A percentile compares a stretch with the other conserved stretches of the same genome.
phyloP scores from a whole-genome alignment of 2,888 invertebrate species.

The Blera fallax region DNA sequence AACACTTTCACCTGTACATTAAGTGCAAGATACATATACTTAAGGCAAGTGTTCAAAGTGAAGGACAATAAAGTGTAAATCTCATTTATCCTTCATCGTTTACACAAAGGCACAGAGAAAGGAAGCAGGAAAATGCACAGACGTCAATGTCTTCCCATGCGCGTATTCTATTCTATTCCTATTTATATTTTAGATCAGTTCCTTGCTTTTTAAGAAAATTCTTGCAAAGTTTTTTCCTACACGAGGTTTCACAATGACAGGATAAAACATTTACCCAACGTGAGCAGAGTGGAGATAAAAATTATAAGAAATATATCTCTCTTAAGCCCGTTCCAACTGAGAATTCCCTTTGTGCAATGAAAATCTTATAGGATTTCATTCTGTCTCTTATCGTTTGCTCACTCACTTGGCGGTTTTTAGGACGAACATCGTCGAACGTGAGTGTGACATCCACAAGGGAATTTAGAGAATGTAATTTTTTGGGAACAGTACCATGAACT shows the following conservation, averaged over 20 bases:
- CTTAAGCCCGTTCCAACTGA: constrained; percentile 19
- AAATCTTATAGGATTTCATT: constrained; percentile 27
- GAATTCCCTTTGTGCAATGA: constrained; percentile 23
- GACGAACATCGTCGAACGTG: background rate
- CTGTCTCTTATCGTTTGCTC: constrained; percentile 11
- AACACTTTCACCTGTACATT: constrained; percentile 37
- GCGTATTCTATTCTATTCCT: background rate
- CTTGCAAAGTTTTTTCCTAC: background rate
- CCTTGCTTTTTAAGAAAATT: constrained; percentile 17
- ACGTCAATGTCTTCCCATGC: constrained; percentile 7
- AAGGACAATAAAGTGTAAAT: constrained; percentile 33
- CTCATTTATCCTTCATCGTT: constrained; percentile 18
- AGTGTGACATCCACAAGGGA: constrained; percentile 23
- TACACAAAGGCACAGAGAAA: background rate
- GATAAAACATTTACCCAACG: constrained; percentile 32
- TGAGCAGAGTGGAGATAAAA: constrained; percentile 16
- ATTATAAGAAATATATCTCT: constrained; percentile 31
- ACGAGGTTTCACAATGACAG: background rate
- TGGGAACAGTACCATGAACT: background rate
- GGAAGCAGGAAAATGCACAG: background rate
- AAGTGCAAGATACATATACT: constrained; percentile 35
- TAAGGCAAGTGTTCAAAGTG: background rate
- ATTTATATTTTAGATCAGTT: constrained; percentile 11
- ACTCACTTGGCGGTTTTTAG: constrained; percentile 17
- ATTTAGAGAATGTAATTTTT: background rate